Evolutionary conservation across 2,888 invertebrate genomes (phyloP).

Genomic region (Spisula subtruncata): DNA sequence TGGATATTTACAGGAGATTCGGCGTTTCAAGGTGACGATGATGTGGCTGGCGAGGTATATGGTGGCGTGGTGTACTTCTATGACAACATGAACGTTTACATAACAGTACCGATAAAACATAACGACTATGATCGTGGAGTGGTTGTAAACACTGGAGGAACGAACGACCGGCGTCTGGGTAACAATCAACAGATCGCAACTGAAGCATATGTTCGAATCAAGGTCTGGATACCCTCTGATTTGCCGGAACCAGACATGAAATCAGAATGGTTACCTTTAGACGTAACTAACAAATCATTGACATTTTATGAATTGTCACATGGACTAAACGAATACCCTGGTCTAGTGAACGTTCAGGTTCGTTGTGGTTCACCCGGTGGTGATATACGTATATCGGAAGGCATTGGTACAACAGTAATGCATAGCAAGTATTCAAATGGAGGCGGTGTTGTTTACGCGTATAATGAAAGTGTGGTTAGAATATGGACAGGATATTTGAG

Average conservation of each 20-base stretch:
- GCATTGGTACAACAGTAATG: constrained; percentile 36
- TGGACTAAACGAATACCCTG: constrained; percentile 40
- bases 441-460: constrained; percentile 52
- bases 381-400: constrained; percentile 42
- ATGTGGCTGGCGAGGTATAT: not conserved
- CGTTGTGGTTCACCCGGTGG: not conserved
- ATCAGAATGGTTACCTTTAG: constrained; percentile 47
- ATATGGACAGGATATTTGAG: constrained; percentile 50
- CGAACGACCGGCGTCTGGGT: constrained; percentile 24
- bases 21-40: constrained; percentile 54
- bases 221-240: constrained; percentile 46
- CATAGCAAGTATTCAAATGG: not conserved
- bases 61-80: constrained; percentile 63
- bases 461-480: constrained; percentile 40
- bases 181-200: constrained; percentile 41
- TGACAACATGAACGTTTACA: constrained; percentile 47
- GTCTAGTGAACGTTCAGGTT: constrained; percentile 49
- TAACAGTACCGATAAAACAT: constrained; percentile 43
- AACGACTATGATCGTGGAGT: constrained; percentile 44
- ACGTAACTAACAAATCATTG: constrained; percentile 26
- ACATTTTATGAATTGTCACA: constrained; percentile 46
- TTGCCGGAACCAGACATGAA: constrained; percentile 43
- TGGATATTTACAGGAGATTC: constrained; percentile 59
- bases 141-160: constrained; percentile 49
- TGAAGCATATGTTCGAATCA: constrained; percentile 39